A percentile compares a stretch with the other conserved stretches of the same genome.
These are phyloP conservation scores for Tiaroga cobitis DNA, from an alignment of 2,797 vertebrate genomes.

Conservation along the genomic window DNA sequence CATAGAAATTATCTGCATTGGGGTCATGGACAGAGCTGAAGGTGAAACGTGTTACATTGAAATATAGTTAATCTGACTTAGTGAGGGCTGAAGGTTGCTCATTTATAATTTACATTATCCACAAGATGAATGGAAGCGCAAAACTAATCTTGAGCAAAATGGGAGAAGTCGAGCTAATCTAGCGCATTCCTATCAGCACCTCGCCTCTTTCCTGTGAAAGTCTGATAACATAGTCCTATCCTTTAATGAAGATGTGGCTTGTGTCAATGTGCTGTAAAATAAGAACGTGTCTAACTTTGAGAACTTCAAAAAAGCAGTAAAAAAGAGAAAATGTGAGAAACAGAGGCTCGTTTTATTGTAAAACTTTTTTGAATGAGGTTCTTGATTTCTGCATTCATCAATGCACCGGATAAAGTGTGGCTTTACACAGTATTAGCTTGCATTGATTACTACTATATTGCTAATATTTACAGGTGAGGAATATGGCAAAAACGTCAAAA, in stretches of 20 bases:
- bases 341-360: neutral
- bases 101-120: conserved; percentile 65
- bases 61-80: conserved; percentile 63
- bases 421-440: neutral
- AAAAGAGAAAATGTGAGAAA: neutral
- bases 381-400: neutral
- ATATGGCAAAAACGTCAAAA: neutral
- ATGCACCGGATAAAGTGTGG: neutral
- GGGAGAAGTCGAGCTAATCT: conserved; percentile 54
- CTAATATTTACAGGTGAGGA: neutral
- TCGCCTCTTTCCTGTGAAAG: conserved; percentile 37
- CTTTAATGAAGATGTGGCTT: neutral
- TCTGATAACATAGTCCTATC: conserved; percentile 37
- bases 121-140: conserved; percentile 64
- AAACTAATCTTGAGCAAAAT: conserved; percentile 68
- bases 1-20: conserved; percentile 67
- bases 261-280: neutral
- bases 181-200: conserved; percentile 13
- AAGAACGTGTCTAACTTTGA: neutral
- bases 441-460: neutral
- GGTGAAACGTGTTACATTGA: conserved; percentile 65
- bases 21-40: conserved; percentile 39
- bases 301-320: neutral
- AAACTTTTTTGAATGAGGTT: neutral
- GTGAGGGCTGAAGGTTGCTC: conserved; percentile 56